Evolutionary conservation across 2,797 vertebrate genomes (phyloP).

Genomic region (Anguilla marmorata): DNA sequence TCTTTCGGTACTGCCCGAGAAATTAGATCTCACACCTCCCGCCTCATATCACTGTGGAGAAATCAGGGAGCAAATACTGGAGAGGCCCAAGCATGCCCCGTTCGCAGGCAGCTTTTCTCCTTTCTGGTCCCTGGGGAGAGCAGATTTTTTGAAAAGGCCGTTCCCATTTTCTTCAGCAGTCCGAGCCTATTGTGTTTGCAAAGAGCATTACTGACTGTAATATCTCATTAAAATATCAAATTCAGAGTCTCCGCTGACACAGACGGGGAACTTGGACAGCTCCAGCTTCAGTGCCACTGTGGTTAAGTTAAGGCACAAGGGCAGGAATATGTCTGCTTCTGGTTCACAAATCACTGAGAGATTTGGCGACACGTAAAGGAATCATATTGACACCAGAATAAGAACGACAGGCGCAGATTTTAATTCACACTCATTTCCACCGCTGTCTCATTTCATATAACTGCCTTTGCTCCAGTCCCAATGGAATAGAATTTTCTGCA

Average conservation of each 20-base stretch:
- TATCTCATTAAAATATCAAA: conserved; percentile 32
- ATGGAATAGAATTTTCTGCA: conserved; percentile 37
- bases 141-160: background rate
- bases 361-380: background rate
- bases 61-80: background rate
- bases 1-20: background rate
- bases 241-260: background rate
- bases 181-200: conserved; percentile 23
- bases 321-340: background rate
- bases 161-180: background rate
- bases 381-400: background rate
- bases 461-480: conserved; percentile 41
- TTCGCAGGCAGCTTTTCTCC: background rate
- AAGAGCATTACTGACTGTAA: background rate
- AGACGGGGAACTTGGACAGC: background rate
- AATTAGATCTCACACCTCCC: background rate
- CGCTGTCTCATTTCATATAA: conserved; percentile 37
- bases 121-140: background rate
- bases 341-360: background rate
- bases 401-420: conserved; percentile 33
- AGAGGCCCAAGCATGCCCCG: background rate
- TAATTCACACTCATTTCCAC: conserved; percentile 36
- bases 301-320: background rate
- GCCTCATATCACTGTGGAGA: background rate
- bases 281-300: background rate